Percentiles rank a stretch among this genome's conserved stretches.
phyloP scores from a whole-genome alignment of 2,888 invertebrate genomes.

The Lottia scabra region DNA sequence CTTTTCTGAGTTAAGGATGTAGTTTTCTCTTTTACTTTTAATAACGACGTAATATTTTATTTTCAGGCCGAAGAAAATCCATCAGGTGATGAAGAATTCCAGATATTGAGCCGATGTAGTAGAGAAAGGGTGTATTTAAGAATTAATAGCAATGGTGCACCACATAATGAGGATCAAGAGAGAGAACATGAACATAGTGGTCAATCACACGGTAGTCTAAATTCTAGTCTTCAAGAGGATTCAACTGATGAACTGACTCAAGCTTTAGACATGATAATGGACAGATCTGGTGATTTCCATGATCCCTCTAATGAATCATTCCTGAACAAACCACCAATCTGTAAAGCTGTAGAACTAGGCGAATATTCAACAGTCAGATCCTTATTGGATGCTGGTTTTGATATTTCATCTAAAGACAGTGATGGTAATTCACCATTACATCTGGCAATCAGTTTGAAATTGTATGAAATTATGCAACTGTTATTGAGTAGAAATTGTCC shows the following conservation, averaged over 20 bases:
- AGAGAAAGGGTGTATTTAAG: slow-evolving; percentile 15
- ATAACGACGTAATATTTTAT: background rate
- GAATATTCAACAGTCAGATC: slow-evolving; percentile 4
- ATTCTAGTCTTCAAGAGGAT: background rate
- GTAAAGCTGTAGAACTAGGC: slow-evolving; percentile 13
- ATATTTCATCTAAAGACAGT: slow-evolving; percentile 11
- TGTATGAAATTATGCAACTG: slow-evolving; percentile 16
- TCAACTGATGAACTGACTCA: background rate
- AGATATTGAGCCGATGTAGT: slow-evolving; percentile 11
- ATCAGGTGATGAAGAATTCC: slow-evolving; percentile 12
- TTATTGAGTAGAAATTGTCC: slow-evolving; percentile 8
- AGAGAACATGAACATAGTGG: background rate
- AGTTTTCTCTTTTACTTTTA: too few relatives aligned
- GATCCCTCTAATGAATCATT: background rate
- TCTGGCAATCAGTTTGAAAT: slow-evolving; percentile 7
- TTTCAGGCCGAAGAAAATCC: slow-evolving; percentile 8
- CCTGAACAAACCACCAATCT: slow-evolving; percentile 5
- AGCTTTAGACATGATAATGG: background rate
- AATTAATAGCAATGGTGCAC: slow-evolving; percentile 1
- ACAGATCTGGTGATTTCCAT: background rate
- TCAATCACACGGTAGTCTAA: background rate
- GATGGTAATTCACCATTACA: slow-evolving; percentile 15
- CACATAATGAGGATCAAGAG: background rate
- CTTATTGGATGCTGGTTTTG: slow-evolving; percentile 14
- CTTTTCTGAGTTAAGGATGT: too few relatives aligned